phyloP scores from a whole-genome alignment of 2,797 vertebrate species.

The Xenops minutus region DNA sequence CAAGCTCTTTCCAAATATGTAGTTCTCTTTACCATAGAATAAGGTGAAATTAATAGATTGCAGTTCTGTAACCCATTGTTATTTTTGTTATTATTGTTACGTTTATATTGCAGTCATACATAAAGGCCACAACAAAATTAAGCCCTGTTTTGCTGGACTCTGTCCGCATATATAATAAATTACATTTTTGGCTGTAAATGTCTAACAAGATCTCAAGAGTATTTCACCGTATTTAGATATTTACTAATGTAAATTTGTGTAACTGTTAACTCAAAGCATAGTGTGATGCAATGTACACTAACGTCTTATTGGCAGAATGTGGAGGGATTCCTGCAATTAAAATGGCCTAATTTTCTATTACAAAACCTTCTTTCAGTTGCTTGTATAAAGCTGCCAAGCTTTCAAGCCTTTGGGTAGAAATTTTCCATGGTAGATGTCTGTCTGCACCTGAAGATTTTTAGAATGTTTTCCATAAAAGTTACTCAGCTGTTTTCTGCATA shows the following conservation, averaged over 20 bases:
- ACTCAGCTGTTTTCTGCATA: neutral
- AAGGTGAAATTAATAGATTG: neutral
- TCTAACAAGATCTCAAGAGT: neutral
- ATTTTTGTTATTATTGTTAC: neutral
- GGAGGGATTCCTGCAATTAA: neutral
- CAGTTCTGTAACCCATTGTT: neutral
- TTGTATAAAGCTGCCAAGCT: neutral
- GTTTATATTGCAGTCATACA: neutral
- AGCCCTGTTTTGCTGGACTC: neutral
- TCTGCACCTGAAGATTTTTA: neutral
- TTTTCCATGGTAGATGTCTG: neutral
- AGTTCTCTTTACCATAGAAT: neutral
- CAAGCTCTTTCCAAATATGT: neutral
- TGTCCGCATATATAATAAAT: neutral
- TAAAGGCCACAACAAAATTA: neutral
- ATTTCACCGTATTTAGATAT: neutral
- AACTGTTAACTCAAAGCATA: neutral
- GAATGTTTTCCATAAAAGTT: neutral
- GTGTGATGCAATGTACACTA: neutral
- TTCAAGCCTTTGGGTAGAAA: neutral
- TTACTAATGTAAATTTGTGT: neutral
- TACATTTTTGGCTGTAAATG: neutral
- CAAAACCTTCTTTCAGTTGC: neutral
- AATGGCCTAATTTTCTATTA: neutral
- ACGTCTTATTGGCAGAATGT: neutral